A percentile compares a stretch with the other conserved stretches of the same genome.
Conservation (phyloP, 2,113 vertebrate species). For the Pelvicachromis taeniatus region DNA sequence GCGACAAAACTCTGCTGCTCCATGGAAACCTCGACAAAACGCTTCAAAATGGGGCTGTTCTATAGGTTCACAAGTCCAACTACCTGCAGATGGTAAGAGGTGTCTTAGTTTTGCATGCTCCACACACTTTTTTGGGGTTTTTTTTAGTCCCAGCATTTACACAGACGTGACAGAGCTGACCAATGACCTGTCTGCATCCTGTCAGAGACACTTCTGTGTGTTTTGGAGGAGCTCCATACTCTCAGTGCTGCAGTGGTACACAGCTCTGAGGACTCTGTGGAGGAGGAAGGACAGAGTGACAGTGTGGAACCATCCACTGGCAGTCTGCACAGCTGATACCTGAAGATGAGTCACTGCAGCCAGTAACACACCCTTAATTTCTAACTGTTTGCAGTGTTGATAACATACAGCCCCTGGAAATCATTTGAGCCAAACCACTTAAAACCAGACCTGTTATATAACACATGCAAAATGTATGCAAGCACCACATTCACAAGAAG, state of each 20-base stretch:
- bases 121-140: not conserved
- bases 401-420: not conserved
- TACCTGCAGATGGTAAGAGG: conserved; percentile 34
- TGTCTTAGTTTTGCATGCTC: not conserved
- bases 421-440: not conserved
- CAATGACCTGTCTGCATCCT: conserved; percentile 15
- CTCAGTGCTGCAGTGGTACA: conserved; percentile 70
- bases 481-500: not conserved
- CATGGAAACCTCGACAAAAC: not conserved
- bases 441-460: not conserved
- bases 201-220: conserved; percentile 57
- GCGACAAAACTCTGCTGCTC: not conserved
- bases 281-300: conserved; percentile 45
- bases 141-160: not conserved
- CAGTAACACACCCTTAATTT: conserved; percentile 17
- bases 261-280: conserved; percentile 69
- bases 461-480: not conserved
- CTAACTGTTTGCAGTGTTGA: conserved; percentile 16
- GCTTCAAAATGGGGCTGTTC: conserved; percentile 7
- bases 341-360: conserved; percentile 32
- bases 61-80: conserved; percentile 1
- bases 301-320: not conserved
- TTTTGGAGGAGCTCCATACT: conserved; percentile 67
- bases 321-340: conserved; percentile 26
- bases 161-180: conserved; percentile 3